phyloP scores from a whole-genome alignment of 2,888 invertebrate species.

The Allygus modestus region DNA sequence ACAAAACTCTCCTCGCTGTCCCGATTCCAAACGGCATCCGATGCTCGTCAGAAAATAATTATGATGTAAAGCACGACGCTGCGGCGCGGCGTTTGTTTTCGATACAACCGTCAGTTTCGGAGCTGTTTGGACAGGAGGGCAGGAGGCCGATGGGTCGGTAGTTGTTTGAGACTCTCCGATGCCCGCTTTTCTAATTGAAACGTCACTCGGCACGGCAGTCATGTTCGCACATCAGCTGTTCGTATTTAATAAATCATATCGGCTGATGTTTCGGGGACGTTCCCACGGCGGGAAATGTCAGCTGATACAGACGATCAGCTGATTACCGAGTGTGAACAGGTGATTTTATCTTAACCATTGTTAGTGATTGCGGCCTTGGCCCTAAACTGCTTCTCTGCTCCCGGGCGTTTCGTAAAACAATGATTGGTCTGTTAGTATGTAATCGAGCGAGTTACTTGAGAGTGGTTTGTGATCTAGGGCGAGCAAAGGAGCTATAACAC shows the following conservation, averaged over 20 bases:
- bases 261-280: constrained; percentile 54
- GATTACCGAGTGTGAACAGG: constrained; percentile 49
- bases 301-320: constrained; percentile 39
- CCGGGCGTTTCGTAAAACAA: constrained; percentile 13
- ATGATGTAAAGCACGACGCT: constrained; percentile 38
- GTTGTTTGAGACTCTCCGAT: background rate
- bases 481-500: too few relatives aligned
- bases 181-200: constrained; percentile 50
- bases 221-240: constrained; percentile 52
- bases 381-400: constrained; percentile 35
- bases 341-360: constrained; percentile 50
- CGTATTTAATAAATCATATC: constrained; percentile 58
- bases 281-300: constrained; percentile 56
- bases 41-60: constrained; percentile 48
- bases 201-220: constrained; percentile 37
- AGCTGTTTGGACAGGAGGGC: constrained; percentile 27
- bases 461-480: background rate
- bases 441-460: background rate
- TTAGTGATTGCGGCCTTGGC: constrained; percentile 49
- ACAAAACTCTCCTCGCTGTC: background rate
- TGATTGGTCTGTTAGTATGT: background rate
- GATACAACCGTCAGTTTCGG: constrained; percentile 29
- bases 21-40: background rate
- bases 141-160: constrained; percentile 47
- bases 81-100: constrained; percentile 36